Base-by-base conservation (phyloP, 2,797 vertebrate species). In the Arrhamphus sclerolepis region DNA sequence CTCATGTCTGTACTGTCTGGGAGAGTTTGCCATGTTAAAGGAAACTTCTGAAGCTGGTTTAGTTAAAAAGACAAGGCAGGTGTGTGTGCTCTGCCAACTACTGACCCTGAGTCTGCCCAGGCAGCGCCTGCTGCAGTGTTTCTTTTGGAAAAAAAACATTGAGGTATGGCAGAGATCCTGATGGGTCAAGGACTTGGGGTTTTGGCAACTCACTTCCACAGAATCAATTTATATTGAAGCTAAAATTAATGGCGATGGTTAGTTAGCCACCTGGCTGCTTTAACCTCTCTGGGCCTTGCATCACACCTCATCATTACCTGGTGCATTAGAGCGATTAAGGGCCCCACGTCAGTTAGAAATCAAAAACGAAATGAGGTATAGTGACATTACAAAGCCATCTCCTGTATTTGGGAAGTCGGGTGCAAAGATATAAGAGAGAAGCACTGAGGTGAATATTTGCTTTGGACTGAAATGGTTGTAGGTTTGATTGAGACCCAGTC, bases 31-130 rank as follows among this genome's bases (percentile, higher is more conserved):
- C 49, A 38, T 78, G 41, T 56, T 70, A 63, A 74, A 72, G 75
- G 76, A 83, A 88, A 83, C 72, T 71, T 68, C 66, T 54, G 62
- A 52, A 58, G 47, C 62, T 88, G 86, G 83, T 75, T 75, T n/a
- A 34, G 13, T 53, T 59, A 74, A 78, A 82, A 58, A 84, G 63
- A 31, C 55, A 38, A 60, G 62, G 46, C 75, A 77, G 72, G 62
- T 81, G 84, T 79, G 72, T 46, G 56, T 50, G 42, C 43, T 54
- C 44, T 80, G 64, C 70, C 64, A 84, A 66, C 63, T 62, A 71
- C 13, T 46, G 50, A 58, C 62, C 59, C 48, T 26, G 43, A 74
- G 53, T 55, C 59, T 67, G 53, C 62, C 53, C 67, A 59, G 31
- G n/a, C 67, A 59, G 31, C 17, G 29, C 24, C 55, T 38, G 44